Conservation (phyloP, 2,113 vertebrate species). For the Python bivittatus region DNA sequence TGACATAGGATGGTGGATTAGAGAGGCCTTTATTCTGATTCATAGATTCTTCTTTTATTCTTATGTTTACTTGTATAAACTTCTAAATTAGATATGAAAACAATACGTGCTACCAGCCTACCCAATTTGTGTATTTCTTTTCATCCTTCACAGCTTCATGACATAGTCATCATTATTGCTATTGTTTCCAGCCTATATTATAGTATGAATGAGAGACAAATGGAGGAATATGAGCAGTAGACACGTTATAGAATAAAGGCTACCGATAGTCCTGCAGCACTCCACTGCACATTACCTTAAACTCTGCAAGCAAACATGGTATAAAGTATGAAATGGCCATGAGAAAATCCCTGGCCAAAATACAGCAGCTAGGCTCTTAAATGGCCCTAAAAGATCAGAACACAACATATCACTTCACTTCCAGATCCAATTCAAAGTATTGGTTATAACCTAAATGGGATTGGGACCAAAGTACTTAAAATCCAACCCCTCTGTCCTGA, state of each 20-base stretch:
- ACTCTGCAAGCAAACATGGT: not conserved
- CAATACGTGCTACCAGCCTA: not conserved
- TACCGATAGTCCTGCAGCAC: not conserved
- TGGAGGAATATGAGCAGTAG: not conserved
- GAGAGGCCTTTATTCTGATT: not conserved
- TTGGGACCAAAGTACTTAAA: not conserved
- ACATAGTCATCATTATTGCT: not conserved
- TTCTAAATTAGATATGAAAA: constrained; percentile 6
- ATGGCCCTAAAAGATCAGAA: not conserved
- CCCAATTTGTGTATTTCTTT: not conserved
- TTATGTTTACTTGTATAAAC: not conserved
- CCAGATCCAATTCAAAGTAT: not conserved
- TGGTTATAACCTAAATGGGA: not conserved
- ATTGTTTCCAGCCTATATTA: not conserved
- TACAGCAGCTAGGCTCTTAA: not conserved
- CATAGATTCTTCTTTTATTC: not conserved
- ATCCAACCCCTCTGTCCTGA: not conserved
- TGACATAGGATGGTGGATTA: not conserved
- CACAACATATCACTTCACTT: not conserved
- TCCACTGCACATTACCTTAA: not conserved
- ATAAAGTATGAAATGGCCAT: not conserved
- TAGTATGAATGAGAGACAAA: not conserved
- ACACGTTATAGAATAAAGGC: not conserved
- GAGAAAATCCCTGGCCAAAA: not conserved
- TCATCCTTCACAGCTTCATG: not conserved